These are phyloP conservation scores for Crocodylus rhombifer DNA, from an alignment of 2,797 vertebrate species.

Conservation along the genomic window DNA sequence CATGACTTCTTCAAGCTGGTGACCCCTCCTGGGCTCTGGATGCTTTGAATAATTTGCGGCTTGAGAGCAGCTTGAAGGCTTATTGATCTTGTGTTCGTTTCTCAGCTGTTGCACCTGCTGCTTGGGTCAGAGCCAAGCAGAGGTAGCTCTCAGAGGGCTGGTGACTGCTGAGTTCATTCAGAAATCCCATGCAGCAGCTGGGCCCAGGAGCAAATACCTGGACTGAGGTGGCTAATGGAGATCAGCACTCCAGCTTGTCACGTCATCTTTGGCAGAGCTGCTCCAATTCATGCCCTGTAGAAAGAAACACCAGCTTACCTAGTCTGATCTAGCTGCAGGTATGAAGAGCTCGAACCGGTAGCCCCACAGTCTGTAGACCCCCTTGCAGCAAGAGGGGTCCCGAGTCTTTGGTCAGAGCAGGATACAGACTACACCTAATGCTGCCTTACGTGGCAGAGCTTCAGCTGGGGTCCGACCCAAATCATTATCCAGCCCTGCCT, in stretches of 20 bases:
- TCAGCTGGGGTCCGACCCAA: not conserved
- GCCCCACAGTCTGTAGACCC: too few relatives aligned
- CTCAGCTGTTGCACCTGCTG: not conserved
- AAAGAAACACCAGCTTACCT: not conserved
- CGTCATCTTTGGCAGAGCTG: not conserved
- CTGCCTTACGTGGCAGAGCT: too few relatives aligned
- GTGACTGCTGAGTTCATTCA: slow-evolving; percentile 29
- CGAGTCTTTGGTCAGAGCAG: too few relatives aligned
- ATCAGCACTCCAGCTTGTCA: slow-evolving; percentile 27
- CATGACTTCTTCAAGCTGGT: not conserved
- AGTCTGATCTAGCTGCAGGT: too few relatives aligned
- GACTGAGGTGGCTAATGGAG: slow-evolving; percentile 25
- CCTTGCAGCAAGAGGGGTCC: too few relatives aligned
- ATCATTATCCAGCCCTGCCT: not conserved
- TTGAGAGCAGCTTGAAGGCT: not conserved
- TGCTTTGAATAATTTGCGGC: too few relatives aligned
- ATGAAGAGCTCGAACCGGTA: too few relatives aligned
- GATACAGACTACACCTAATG: too few relatives aligned
- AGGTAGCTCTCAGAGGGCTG: not conserved
- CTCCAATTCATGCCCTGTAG: not conserved
- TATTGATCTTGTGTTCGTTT: not conserved
- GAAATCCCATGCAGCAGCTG: not conserved
- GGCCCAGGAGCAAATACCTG: slow-evolving; percentile 16
- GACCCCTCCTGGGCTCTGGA: not conserved
- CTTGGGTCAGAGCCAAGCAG: not conserved